Base-by-base conservation (phyloP, 92 coral and sea anemone genomes). In the Muricea muricata region DNA sequence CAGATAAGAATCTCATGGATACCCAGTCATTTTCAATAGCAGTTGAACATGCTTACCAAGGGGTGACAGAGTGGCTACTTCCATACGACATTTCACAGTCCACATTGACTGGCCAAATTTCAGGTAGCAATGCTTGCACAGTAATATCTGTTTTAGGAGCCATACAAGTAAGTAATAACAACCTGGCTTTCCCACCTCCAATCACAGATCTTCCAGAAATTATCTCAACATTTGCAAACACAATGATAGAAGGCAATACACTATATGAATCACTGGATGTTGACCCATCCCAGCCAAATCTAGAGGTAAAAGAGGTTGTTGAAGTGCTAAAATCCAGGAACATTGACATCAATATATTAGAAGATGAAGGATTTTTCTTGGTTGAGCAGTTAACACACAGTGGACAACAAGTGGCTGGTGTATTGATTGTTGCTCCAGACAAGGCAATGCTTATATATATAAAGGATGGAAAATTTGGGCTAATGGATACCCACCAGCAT, bases 71-170 rank as follows among this genome's bases (percentile, higher is more conserved):
- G 30, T 89, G 90, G 87, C 54, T 85, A 24, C 83, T 89, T 34
- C 90, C 90, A 35, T 73, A n/a, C 2, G 55, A 85, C 7, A 56
- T 89, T 45, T 68, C 71, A 39, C 92, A 89, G 65, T 79, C 86
- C 39, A 24, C 28, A 34, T 63, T 85, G 6, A 57, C 75, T 80
- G 87, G 90, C 18, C 66, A 73, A 32, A 72, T 79, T 42, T 24
- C 42, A 21, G 88, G 93, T 21, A 87, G 93, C 84, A 85, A 82
- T 86, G 90, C 93, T 28, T 90, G 87, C 63, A 86, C 93, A 52
- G 60, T 85, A 30, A 89, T 79, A 75, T 82, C 89, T 42, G 86
- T 35, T 70, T 55, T 89, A 35, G 83, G 78, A 13, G 92, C 89
- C 25, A 50, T 73, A 75, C 78, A 89, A 29, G 79, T 78, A 40